Conservation (phyloP, 2,888 invertebrate species). For the Cerastoderma edule region DNA sequence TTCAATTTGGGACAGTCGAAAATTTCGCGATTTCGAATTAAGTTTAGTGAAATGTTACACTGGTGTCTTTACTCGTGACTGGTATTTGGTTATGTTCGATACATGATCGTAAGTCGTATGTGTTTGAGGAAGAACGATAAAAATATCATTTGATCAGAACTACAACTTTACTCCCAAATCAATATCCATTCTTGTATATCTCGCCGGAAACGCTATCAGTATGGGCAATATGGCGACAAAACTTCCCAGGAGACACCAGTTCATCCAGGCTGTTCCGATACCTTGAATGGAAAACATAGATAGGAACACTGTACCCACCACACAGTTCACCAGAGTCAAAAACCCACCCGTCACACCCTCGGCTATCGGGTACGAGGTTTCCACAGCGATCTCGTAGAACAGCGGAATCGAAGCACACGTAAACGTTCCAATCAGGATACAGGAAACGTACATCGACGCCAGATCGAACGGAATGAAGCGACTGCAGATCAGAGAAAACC, state of each 20-base stretch:
- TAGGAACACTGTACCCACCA: conserved; percentile 31
- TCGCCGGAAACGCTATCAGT: conserved; percentile 28
- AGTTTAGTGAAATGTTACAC: too few relatives aligned
- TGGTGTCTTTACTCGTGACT: too few relatives aligned
- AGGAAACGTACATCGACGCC: conserved; percentile 23
- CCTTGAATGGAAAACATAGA: conserved; percentile 28
- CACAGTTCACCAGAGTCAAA: conserved; percentile 22
- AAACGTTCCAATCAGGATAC: conserved; percentile 29
- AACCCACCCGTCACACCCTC: conserved; percentile 43
- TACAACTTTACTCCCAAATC: conserved; percentile 23
- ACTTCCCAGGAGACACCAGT: conserved; percentile 36
- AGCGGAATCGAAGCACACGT: conserved; percentile 25
- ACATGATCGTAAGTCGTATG: too few relatives aligned
- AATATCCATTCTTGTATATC: conserved; percentile 32
- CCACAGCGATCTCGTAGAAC: conserved; percentile 33
- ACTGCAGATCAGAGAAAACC: conserved; percentile 35
- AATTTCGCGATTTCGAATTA: too few relatives aligned
- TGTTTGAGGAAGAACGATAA: too few relatives aligned
- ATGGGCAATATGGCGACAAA: conserved; percentile 30
- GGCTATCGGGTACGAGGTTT: conserved; percentile 41
- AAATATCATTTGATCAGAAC: too few relatives aligned
- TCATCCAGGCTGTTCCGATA: conserved; percentile 41
- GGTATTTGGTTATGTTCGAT: too few relatives aligned
- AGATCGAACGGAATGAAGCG: conserved; percentile 23
- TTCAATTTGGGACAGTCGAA: too few relatives aligned